These are phyloP conservation scores for Geophilus truncorum DNA, from an alignment of 2,888 invertebrate species.

Conservation along the genomic window DNA sequence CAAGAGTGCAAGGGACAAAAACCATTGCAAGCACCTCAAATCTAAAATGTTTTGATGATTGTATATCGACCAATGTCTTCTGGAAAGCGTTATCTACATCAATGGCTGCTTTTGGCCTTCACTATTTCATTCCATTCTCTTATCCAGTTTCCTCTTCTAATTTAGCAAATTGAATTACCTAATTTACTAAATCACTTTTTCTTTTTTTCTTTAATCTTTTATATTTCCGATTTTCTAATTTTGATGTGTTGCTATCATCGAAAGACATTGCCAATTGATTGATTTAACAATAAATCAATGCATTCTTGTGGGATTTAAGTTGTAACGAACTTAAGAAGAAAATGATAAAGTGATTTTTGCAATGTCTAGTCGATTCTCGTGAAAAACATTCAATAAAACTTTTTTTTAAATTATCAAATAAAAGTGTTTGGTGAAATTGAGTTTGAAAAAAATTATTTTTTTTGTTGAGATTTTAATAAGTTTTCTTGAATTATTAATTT, in stretches of 20 bases:
- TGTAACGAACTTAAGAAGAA: too few relatives aligned
- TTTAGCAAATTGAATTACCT: neutral
- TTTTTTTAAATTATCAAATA: too few relatives aligned
- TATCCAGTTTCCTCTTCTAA: neutral
- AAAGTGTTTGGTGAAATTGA: too few relatives aligned
- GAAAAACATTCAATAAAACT: too few relatives aligned
- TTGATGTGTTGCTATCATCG: too few relatives aligned
- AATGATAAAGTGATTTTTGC: too few relatives aligned
- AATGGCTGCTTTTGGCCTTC: neutral
- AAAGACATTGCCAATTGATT: neutral
- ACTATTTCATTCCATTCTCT: neutral
- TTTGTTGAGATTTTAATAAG: too few relatives aligned
- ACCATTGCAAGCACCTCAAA: neutral
- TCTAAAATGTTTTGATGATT: neutral
- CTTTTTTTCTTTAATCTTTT: neutral
- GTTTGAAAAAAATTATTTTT: too few relatives aligned
- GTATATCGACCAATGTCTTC: neutral
- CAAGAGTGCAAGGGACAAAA: neutral
- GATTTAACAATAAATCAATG: too few relatives aligned
- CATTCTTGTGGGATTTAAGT: too few relatives aligned
- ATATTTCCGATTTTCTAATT: too few relatives aligned
- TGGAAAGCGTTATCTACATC: neutral
- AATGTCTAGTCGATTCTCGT: neutral
- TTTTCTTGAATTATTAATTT: too few relatives aligned
- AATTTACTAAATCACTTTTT: neutral